Base-by-base conservation (phyloP, 2,888 invertebrate genomes). In the Synanthedon myopaeformis region DNA sequence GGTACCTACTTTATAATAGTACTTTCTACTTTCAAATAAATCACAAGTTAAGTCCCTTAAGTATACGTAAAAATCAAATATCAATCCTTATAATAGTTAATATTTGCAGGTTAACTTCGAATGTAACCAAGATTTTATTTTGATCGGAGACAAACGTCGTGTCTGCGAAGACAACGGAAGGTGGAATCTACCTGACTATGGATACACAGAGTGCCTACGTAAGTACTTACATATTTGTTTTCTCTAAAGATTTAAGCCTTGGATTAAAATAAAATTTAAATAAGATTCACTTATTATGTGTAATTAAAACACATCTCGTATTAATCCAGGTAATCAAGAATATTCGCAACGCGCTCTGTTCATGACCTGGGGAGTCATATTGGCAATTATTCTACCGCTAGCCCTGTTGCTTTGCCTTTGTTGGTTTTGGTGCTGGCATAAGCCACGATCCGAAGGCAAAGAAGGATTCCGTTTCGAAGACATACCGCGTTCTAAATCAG, bases 161-260 rank as follows among this genome's bases (percentile, higher is more conserved):
- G 92, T 92, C 54, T 97, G 97, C 65, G 89, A 91, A 57, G 88
- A 93, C 4, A 90, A 91, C 74, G 97, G 97, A 12, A 83, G 91
- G 58, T 97, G 97, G 97, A 93, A 95, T 67, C 70, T 93, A 23
- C 95, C 96, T 0, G 92, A 92, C 56, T 93, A 93, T 76, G 96
- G 96, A 55, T 96, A 94, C 73, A 95, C 96, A 0, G 93, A 95
- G 79, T 97, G 97, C 74, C 89, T 97, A 74, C 95, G 96, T 96
- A 85, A 95, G 96, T 94, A 10, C 35, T 12, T 51, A 23, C 11
- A 35, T 10, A 35, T 35, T 35, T 35, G 10, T 35, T 35, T 8
- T 35, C 8, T 35, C 8, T 35, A 35, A 35, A 2, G 0, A 35
- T 35, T 35, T 35, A 10, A 35, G 35, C 10, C 35, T 35, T 35